Evolutionary conservation across 2,113 vertebrate genomes (phyloP), one percentile per base, ranked within the genome.

Genomic region (Siniperca chuatsi): DNA sequence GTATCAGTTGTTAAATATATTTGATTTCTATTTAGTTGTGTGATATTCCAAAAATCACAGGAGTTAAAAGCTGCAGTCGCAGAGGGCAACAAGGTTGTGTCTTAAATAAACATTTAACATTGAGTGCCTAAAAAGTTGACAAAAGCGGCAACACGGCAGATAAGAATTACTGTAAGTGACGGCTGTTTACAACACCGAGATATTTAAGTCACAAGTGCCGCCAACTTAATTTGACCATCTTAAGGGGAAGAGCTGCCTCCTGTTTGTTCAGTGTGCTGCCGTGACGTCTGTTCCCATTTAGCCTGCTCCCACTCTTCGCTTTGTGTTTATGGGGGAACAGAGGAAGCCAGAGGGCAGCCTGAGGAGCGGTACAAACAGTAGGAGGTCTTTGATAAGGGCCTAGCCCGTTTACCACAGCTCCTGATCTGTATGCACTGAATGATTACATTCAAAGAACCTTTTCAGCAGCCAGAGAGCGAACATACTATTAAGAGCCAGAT

Each of bases 321-420:
- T 35, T 81, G 16, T 60, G 65, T 86, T 91, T 72, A 81, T 40
- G 62, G 72, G 58, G 67, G 18, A 55, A 67, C 16, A 23, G 52
- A 82, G 69, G 64, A 74, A 79, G 82, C 61, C 44, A 55, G 37
- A 75, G 54, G 74, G 79, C 66, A 81, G 77, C 68, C 11, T 61
- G 79, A 78, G 15, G 72, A 78, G 65, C 0, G 4, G 46, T n/a
- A n/a, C 55, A 55, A 81, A 62, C 79, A 80, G 72, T 40, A 80
- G 88, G 89, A 66, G 13, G 87, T 69, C 37, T 88, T 87, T 84
- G 61, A 87, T 79, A 67, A 81, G 75, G 33, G 68, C 48, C 57
- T 4, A 18, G 77, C 20, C 25, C 55, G 80, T 81, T 79, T 84
- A 77, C 75, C 57, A 75, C 67, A 29, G 50, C 18, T 83, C 58